phyloP scores from a whole-genome alignment of 2,797 vertebrate species.

The Cryptoblepharus egeriae region DNA sequence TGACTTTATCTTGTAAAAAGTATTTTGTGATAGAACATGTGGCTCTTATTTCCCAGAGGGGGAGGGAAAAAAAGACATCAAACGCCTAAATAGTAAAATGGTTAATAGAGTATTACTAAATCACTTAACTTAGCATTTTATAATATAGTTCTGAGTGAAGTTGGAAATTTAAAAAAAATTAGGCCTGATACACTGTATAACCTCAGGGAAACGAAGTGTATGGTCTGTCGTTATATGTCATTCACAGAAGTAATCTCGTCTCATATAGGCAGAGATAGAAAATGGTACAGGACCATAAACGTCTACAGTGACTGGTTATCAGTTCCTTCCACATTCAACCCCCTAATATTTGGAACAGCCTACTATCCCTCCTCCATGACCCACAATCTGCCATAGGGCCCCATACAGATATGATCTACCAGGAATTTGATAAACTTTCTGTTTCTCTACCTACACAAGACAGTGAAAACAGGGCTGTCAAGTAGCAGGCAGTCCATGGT shows the following conservation, averaged over 20 bases:
- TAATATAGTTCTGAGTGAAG: neutral
- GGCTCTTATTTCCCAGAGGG: constrained; percentile 7
- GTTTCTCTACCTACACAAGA: neutral
- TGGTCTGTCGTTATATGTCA: neutral
- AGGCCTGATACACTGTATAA: neutral
- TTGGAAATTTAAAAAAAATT: neutral
- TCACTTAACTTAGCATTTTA: constrained; percentile 17
- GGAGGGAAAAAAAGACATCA: neutral
- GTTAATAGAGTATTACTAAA: constrained; percentile 12
- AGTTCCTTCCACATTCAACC: neutral
- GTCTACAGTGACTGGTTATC: neutral
- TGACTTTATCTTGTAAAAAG: neutral
- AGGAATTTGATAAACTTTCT: neutral
- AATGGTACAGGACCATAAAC: neutral
- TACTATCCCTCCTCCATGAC: neutral
- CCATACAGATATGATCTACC: neutral
- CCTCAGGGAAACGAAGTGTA: neutral
- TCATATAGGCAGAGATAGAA: neutral
- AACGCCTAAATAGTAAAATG: constrained; percentile 10
- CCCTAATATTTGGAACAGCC: neutral
- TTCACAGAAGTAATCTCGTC: neutral
- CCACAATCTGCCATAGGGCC: neutral
- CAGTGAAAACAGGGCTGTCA: neutral
- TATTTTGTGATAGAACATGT: constrained; percentile 4
- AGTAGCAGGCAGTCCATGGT: neutral